Conservation (phyloP, 1,140 invertebrate genomes). For the Bombus confusus region DNA sequence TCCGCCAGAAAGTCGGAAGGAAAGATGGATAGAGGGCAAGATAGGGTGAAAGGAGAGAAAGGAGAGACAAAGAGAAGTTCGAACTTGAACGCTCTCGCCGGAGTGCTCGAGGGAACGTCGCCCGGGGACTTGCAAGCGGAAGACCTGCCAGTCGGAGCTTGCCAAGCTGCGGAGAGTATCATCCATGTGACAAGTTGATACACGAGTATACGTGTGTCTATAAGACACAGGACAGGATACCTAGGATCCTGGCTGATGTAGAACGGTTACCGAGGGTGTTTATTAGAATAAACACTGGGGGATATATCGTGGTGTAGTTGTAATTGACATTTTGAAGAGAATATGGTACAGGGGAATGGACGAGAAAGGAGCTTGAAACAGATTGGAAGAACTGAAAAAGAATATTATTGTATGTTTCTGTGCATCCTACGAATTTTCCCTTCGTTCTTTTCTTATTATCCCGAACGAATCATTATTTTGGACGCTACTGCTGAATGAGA, state of each 20-base stretch:
- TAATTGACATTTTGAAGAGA: neutral
- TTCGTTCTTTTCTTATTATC: too few species aligned
- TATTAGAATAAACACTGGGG: neutral
- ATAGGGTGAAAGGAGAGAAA: neutral
- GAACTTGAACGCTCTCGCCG: constrained; percentile 51
- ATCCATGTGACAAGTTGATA: constrained; percentile 56
- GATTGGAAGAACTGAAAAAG: neutral
- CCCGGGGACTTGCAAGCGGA: constrained; percentile 52
- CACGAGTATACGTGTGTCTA: constrained; percentile 9
- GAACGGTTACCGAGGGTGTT: neutral
- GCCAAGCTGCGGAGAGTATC: constrained; percentile 47
- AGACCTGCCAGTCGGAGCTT: constrained; percentile 55
- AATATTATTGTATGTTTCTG: too few species aligned
- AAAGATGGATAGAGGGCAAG: neutral
- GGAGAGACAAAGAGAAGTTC: constrained; percentile 31
- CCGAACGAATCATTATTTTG: too few species aligned
- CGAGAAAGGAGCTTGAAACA: neutral
- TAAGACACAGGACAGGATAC: neutral
- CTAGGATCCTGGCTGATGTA: neutral
- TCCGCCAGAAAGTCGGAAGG: neutral
- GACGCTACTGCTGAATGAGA: too few species aligned
- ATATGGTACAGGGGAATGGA: neutral
- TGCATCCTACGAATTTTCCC: too few species aligned
- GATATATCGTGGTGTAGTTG: neutral
- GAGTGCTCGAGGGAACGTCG: constrained; percentile 56